These are phyloP conservation scores for Eurypyga helias DNA, from an alignment of 2,113 vertebrate genomes.

Conservation along the genomic window DNA sequence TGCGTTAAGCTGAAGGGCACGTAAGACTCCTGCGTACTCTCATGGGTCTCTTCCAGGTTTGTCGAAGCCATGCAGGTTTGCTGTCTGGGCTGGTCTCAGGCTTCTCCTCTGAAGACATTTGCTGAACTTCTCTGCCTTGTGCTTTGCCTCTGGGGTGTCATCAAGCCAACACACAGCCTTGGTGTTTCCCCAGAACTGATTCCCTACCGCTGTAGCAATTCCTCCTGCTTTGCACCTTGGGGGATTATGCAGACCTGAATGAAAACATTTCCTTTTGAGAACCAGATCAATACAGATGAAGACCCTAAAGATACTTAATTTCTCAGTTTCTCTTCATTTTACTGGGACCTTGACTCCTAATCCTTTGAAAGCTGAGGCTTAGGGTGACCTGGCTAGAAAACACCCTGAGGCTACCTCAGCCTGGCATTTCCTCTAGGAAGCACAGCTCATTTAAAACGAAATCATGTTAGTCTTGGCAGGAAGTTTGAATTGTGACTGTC, in stretches of 20 bases:
- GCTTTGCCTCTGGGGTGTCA: neutral
- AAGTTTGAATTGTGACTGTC: conserved; percentile 52
- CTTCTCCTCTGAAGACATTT: neutral
- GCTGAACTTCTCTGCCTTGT: neutral
- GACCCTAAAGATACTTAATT: neutral
- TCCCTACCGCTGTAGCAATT: neutral
- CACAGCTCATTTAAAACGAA: conserved; percentile 34
- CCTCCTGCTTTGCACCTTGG: neutral
- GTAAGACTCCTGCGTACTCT: neutral
- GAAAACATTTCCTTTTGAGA: conserved; percentile 2
- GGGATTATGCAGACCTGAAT: neutral
- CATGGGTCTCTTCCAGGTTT: neutral
- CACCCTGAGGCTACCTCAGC: neutral
- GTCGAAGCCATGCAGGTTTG: neutral
- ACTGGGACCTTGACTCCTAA: neutral
- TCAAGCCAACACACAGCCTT: neutral
- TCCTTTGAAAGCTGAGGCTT: neutral
- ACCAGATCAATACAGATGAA: neutral
- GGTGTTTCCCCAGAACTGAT: neutral
- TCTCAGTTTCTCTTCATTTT: neutral
- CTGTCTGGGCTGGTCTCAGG: neutral
- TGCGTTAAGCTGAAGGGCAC: neutral
- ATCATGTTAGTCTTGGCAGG: conserved; percentile 40
- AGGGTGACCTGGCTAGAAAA: conserved; percentile 6
- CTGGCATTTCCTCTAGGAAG: neutral